phyloP scores from a whole-genome alignment of 2,797 vertebrate genomes.

The Propithecus perrieri region DNA sequence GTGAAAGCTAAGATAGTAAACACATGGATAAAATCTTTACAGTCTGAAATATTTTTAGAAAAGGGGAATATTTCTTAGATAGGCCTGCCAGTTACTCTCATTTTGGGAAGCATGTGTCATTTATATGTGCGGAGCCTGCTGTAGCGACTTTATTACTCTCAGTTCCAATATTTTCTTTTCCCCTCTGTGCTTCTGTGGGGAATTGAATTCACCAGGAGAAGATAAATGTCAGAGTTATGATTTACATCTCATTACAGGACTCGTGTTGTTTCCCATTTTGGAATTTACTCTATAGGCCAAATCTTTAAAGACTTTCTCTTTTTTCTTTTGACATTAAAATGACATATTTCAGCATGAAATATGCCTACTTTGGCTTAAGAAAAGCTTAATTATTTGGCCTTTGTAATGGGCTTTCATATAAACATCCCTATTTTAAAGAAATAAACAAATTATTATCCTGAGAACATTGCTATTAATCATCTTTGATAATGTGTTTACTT shows the following conservation, averaged over 20 bases:
- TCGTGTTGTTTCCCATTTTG: conserved; percentile 48
- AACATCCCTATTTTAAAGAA: conserved; percentile 36
- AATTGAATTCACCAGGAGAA: conserved; percentile 52
- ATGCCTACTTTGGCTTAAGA: conserved; percentile 1
- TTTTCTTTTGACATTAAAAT: conserved; percentile 47
- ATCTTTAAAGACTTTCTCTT: conserved; percentile 49
- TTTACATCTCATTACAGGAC: conserved; percentile 59
- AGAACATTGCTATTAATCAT: conserved; percentile 48
- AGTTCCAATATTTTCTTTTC: conserved; percentile 24
- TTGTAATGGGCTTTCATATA: conserved; percentile 17
- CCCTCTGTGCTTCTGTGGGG: not conserved
- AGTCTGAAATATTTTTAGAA: not conserved
- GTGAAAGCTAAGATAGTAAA: not conserved
- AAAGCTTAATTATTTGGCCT: not conserved
- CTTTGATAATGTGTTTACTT: conserved; percentile 46
- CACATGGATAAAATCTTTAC: not conserved
- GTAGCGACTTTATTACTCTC: not conserved
- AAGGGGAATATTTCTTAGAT: not conserved
- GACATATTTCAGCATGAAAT: conserved; percentile 49
- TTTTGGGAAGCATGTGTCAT: not conserved
- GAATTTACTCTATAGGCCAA: conserved; percentile 51
- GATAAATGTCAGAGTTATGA: conserved; percentile 8
- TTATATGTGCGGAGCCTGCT: not conserved
- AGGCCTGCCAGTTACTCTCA: not conserved
- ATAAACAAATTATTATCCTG: conserved; percentile 40